Base-by-base conservation (phyloP, 1,140 invertebrate species). In the Drosophila parabipectinata region DNA sequence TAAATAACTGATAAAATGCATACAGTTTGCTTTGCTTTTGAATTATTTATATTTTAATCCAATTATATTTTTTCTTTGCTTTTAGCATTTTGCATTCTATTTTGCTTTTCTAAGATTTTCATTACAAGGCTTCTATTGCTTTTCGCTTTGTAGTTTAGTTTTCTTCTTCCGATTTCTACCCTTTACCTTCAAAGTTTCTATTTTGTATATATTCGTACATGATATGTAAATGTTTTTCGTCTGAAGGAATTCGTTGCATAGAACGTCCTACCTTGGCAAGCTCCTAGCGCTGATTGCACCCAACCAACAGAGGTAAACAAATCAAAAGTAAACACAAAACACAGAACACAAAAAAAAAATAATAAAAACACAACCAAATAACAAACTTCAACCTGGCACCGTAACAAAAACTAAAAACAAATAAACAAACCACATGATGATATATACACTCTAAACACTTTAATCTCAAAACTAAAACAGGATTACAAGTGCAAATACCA, bases 221-320 rank as follows among this genome's bases (percentile, higher is more conserved):
- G 55, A 39, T 55, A 39, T 68, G 66, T 69, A 54, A 24, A 69
- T 68, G 50, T 48, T 56, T 68, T 55, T 37, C 54, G 50, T 69
- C 64, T 69, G 58, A 67, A 69, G 66, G 44, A 62, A 69, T 68
- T 56, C 66, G 50, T 69, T 69, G 63, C 66, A 69, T 68, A 69
- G 63, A 44, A 37, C 66, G 66, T 69, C 66, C 62, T 69, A 68
- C 62, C 24, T 69, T 56, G 66, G 66, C 66, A 69, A 69, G 52
- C 66, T 69, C 53, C 44, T 69, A 69, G 62, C 50, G 41, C 50
- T 69, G 66, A 69, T 69, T 69, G 62, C 66, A 69, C 66, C 66
- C 63, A 68, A 68, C 26, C 62, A 63, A 69, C 32, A 63, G 30
- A 69, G 66, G 66, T 69, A 69, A 69, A 68, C 18, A 69, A 32